phyloP scores from a whole-genome alignment of 2,113 vertebrate species.

The Coreoperca whiteheadi region DNA sequence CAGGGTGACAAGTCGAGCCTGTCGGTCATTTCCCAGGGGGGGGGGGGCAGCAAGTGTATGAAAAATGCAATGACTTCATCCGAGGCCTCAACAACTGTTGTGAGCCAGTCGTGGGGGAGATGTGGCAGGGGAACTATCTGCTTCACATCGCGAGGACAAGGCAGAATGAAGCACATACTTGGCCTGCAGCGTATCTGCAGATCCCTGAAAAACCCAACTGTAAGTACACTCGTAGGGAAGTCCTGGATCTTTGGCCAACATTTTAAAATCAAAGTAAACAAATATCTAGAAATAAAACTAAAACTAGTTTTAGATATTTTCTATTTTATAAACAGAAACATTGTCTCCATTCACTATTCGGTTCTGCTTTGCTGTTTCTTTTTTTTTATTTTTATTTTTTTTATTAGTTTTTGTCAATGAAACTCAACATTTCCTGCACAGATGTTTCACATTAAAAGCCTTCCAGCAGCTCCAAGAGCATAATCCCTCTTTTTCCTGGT shows the following conservation, averaged over 20 bases:
- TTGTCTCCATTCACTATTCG: background rate
- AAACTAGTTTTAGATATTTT: too few relatives aligned
- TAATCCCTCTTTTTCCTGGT: too few relatives aligned
- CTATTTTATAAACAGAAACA: background rate
- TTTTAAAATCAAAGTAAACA: background rate
- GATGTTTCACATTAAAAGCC: too few relatives aligned
- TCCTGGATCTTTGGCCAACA: background rate
- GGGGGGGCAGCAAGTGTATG: too few relatives aligned
- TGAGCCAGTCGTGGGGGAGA: background rate
- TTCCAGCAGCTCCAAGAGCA: too few relatives aligned
- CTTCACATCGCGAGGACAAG: background rate
- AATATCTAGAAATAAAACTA: too few relatives aligned
- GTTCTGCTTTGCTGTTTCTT: background rate
- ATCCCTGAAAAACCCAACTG: background rate
- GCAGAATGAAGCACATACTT: background rate
- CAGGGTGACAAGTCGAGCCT: background rate
- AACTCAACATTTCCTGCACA: background rate
- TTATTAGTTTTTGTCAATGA: background rate
- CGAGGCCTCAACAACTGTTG: background rate
- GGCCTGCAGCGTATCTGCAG: background rate
- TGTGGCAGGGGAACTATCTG: background rate
- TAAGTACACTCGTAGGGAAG: too few relatives aligned
- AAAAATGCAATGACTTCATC: conserved; percentile 1
- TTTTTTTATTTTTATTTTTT: too few relatives aligned
- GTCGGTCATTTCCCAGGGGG: conserved; percentile 21